Conservation (phyloP, 2,113 vertebrate genomes). For the Nesogale talazaci region DNA sequence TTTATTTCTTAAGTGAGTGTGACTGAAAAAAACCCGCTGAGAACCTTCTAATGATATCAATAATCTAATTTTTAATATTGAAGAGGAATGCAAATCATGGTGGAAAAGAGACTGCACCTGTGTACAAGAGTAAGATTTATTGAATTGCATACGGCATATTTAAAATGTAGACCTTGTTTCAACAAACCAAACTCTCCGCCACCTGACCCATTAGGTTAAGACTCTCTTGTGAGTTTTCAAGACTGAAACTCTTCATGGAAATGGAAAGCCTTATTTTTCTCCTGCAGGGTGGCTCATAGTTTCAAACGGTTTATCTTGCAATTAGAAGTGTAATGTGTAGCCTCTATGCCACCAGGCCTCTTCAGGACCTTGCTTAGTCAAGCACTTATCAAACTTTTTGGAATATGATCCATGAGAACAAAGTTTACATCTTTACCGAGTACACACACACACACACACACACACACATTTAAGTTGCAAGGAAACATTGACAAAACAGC, state of each 20-base stretch:
- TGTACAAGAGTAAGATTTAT: slow-evolving; percentile 41
- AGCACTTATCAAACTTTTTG: slow-evolving; percentile 53
- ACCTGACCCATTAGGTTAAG: too few species aligned
- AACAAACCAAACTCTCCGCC: too few species aligned
- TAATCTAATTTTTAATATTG: slow-evolving; percentile 38
- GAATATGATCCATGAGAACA: slow-evolving; percentile 35
- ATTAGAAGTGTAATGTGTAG: too few species aligned
- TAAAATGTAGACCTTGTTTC: slow-evolving; percentile 11
- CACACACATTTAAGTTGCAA: neutral
- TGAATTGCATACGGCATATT: slow-evolving; percentile 24
- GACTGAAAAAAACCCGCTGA: slow-evolving; percentile 28
- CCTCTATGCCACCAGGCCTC: too few species aligned
- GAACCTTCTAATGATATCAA: slow-evolving; percentile 23
- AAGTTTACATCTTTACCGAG: slow-evolving; percentile 19
- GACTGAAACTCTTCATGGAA: too few species aligned
- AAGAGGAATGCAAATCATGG: slow-evolving; percentile 42
- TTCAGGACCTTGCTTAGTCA: neutral
- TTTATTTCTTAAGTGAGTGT: neutral
- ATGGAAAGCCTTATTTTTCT: too few species aligned
- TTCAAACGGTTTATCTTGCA: too few species aligned
- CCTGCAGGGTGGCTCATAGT: too few species aligned
- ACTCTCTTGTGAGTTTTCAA: too few species aligned
- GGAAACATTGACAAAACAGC: slow-evolving; percentile 32
- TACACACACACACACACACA: neutral
- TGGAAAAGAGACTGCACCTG: neutral